Evolutionary conservation across 2,797 vertebrate genomes (phyloP), one percentile per base, ranked within the genome.

Genomic region (Ctenopoma multispine): DNA sequence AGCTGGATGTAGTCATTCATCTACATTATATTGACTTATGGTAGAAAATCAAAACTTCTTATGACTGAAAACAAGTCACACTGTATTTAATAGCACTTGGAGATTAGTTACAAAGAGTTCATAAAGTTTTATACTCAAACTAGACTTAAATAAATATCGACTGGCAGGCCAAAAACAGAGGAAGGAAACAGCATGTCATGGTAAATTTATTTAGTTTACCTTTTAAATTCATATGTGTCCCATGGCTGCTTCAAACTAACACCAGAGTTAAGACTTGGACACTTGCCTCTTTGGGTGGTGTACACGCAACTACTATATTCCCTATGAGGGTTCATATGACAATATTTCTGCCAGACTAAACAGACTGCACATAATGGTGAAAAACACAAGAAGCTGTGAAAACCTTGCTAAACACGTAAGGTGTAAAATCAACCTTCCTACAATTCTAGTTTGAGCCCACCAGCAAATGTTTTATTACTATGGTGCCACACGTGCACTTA

Each of bases 381-480:
- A 68, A 68, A 5, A 23, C 18, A 29, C 18, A 6, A 53, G 10
- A 34, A 54, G 5, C n/a, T 27, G 18, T 63, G 64, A 48, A 55
- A 69, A 64, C n/a, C n/a, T 64, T 20, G 54, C 34, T n/a, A 18
- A 73, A 77, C 38, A 15, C 17, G 10, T 40, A 36, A 13, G 23
- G 31, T 7, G 48, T 72, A 24, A 80, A 69, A 61, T 79, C 20
- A 66, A 7, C 18, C 29, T 20, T 5, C 5, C 18, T 63, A 46
- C 56, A 69, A 53, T 13, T 63, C 17, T 57, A 43, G 21, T 66
- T 46, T 63, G 18, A 62, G 29, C 44, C 47, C 62, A 38, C 40
- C 56, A 47, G 48, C 34, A 27, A 61, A 49, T 66, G 53, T 41
- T 72, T 58, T 18, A 40, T 36, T 41, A 43, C 51, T 60, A 7